Percentiles rank a stretch among this genome's conserved stretches.
Conservation (phyloP, 1,140 invertebrate genomes). For the Tetramorium parvispinum region DNA sequence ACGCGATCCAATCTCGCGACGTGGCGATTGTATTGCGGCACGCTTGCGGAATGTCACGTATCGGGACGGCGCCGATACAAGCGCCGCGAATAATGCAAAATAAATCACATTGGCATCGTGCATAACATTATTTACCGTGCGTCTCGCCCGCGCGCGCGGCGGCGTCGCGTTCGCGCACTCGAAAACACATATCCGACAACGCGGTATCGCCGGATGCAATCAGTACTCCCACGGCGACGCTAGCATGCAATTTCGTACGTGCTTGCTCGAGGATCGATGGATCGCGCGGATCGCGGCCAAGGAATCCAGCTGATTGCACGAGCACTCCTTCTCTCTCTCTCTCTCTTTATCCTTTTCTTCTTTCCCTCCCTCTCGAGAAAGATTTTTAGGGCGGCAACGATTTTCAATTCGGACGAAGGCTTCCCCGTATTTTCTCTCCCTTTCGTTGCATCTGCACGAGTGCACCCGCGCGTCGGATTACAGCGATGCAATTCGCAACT, state of each 20-base stretch:
- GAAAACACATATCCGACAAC: constrained; percentile 57
- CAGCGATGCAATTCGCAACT: constrained; percentile 26
- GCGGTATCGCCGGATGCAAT: constrained; percentile 61
- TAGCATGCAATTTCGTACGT: constrained; percentile 71
- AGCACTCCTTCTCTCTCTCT: not conserved
- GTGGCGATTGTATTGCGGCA: constrained; percentile 7
- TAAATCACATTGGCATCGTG: constrained; percentile 41
- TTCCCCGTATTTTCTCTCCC: not conserved
- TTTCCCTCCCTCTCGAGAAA: not conserved
- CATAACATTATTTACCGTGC: constrained; percentile 43
- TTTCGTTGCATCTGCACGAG: constrained; percentile 35
- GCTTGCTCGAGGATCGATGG: constrained; percentile 54
- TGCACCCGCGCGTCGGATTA: constrained; percentile 40
- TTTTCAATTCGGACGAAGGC: constrained; percentile 53
- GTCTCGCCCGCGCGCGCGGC: not conserved
- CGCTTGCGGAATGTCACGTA: constrained; percentile 23
- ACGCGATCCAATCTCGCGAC: constrained; percentile 27
- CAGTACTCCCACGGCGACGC: constrained; percentile 43
- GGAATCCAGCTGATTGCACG: constrained; percentile 52
- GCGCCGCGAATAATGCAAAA: constrained; percentile 41
- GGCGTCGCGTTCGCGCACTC: not conserved
- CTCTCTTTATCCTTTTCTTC: not conserved
- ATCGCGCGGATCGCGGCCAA: constrained; percentile 48
- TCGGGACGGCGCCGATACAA: constrained; percentile 16
- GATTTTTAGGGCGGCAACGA: constrained; percentile 35